Percentiles rank a stretch among this genome's conserved stretches.
Conservation (phyloP, 2,888 invertebrate genomes). For the Drosophila greeni region DNA sequence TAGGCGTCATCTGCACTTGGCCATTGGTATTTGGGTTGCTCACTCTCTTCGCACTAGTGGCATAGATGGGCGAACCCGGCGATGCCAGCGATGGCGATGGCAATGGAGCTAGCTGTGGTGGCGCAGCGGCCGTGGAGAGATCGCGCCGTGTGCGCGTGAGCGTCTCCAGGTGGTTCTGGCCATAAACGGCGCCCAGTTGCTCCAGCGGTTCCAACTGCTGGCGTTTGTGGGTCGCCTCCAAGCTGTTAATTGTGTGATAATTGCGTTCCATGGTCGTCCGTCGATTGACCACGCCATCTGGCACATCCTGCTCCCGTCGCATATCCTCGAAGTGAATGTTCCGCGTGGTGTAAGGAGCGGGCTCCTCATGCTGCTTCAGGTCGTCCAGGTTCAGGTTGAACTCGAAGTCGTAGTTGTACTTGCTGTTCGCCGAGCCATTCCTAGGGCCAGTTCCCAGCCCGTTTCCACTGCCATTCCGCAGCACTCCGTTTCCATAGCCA, state of each 20-base stretch:
- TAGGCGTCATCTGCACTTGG: conserved; percentile 55
- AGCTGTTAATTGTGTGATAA: conserved; percentile 77
- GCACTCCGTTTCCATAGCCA: conserved; percentile 28
- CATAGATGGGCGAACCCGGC: conserved; percentile 74
- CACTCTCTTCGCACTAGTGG: conserved; percentile 71
- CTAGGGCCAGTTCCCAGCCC: conserved; percentile 10
- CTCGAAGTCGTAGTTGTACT: conserved; percentile 75
- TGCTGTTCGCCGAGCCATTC: conserved; percentile 34
- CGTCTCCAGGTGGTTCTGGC: conserved; percentile 63
- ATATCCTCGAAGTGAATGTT: conserved; percentile 38
- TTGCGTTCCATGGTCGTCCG: conserved; percentile 76
- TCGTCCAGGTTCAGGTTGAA: conserved; percentile 74
- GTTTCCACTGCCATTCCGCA: conserved; percentile 11
- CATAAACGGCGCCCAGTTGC: conserved; percentile 63
- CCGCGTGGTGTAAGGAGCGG: conserved; percentile 55
- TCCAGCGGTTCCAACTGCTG: conserved; percentile 38
- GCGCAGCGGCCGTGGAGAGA: conserved; percentile 32
- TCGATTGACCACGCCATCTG: conserved; percentile 58
- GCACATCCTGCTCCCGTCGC: conserved; percentile 60
- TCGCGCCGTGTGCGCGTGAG: conserved; percentile 67
- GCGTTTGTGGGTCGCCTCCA: conserved; percentile 53
- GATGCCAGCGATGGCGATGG: conserved; percentile 20
- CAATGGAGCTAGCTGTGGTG: conserved; percentile 19
- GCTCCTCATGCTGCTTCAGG: conserved; percentile 41
- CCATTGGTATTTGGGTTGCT: conserved; percentile 64